These are phyloP conservation scores for Nautilus pompilius DNA, from an alignment of 1,140 invertebrate genomes.

Conservation along the genomic window DNA sequence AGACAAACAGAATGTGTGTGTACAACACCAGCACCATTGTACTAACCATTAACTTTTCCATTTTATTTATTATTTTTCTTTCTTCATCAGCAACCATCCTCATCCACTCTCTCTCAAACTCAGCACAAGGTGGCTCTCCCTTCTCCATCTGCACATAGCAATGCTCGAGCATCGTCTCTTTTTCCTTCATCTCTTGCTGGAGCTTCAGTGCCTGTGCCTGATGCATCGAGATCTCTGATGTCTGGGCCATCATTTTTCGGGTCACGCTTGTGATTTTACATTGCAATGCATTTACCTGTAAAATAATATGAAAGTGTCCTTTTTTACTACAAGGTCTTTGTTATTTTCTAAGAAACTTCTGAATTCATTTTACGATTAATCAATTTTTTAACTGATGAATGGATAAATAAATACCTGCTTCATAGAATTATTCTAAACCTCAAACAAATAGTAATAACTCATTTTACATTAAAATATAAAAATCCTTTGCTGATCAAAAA, in stretches of 20 bases:
- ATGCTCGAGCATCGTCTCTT: conserved; percentile 49
- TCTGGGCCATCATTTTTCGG: conserved; percentile 54
- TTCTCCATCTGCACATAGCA: conserved; percentile 53
- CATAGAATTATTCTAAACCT: too few relatives aligned
- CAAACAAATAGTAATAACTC: too few relatives aligned
- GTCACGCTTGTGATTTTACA: conserved; percentile 50
- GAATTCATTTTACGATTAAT: neutral
- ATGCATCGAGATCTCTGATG: conserved; percentile 55
- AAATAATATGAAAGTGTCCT: neutral
- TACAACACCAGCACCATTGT: neutral
- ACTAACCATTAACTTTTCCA: conserved; percentile 40
- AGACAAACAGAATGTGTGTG: too few relatives aligned
- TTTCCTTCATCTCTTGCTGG: conserved; percentile 49
- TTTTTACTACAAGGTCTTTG: neutral
- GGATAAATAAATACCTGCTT: too few relatives aligned
- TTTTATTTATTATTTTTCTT: conserved; percentile 26
- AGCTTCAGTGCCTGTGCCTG: conserved; percentile 50
- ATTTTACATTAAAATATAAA: too few relatives aligned
- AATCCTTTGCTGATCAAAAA: too few relatives aligned
- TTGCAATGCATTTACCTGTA: conserved; percentile 52
- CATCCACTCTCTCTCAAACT: conserved; percentile 46
- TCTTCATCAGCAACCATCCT: conserved; percentile 34
- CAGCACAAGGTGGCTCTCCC: conserved; percentile 50
- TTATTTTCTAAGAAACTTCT: neutral
- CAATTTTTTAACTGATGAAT: too few relatives aligned